Evolutionary conservation across 2,888 invertebrate genomes (phyloP).

Genomic region (Amorpha juglandis): DNA sequence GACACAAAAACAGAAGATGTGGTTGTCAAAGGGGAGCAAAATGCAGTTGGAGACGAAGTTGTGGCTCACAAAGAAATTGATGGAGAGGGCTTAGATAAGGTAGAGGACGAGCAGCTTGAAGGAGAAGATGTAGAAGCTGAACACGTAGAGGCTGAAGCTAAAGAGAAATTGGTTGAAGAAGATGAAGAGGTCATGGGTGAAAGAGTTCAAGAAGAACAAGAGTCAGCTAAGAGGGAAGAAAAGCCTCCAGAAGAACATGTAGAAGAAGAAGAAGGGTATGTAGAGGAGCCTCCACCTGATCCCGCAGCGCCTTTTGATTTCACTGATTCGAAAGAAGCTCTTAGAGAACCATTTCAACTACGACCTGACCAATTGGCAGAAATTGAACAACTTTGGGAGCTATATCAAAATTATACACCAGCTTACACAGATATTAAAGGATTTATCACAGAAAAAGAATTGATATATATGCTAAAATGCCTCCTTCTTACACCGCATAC

Average conservation of each 20-base stretch:
- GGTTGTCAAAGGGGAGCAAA: conserved; percentile 32
- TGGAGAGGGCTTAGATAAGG: conserved; percentile 39
- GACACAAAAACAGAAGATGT: background rate
- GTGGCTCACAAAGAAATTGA: conserved; percentile 38
- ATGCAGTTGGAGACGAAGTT: conserved; percentile 37
- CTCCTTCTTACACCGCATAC: conserved; percentile 70
- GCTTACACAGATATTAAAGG: conserved; percentile 69
- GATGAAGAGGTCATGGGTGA: conserved; percentile 45
- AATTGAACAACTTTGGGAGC: conserved; percentile 72
- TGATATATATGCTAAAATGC: conserved; percentile 71
- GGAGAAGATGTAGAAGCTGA: conserved; percentile 42
- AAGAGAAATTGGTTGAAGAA: conserved; percentile 44
- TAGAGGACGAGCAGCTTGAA: conserved; percentile 43
- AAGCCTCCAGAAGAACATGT: conserved; percentile 44
- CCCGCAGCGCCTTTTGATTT: conserved; percentile 73
- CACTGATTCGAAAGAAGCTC: conserved; percentile 67
- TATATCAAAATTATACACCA: conserved; percentile 72
- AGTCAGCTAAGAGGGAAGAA: conserved; percentile 40
- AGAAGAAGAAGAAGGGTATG: conserved; percentile 63
- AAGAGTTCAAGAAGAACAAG: conserved; percentile 45
- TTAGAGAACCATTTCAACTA: conserved; percentile 64
- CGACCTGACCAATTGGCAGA: conserved; percentile 72
- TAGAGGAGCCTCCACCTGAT: conserved; percentile 69
- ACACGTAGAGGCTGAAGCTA: conserved; percentile 40
- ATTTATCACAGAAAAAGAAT: conserved; percentile 71